Evolutionary conservation across 2,888 invertebrate genomes (phyloP).

Genomic region (Andrena dorsata): DNA sequence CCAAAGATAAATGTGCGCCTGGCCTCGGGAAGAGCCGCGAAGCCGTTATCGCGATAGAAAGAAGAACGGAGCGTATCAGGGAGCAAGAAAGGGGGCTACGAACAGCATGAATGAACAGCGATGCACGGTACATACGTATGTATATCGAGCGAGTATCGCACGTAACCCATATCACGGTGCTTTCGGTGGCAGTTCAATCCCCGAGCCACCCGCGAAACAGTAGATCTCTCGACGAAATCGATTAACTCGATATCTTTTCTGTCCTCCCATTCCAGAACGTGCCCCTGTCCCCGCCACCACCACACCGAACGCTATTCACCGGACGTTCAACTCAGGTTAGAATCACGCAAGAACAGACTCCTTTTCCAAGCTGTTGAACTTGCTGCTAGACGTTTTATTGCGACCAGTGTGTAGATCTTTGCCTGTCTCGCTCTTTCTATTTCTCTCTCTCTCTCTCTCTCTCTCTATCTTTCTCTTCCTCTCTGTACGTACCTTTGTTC

Average conservation of each 20-base stretch:
- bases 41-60: constrained; percentile 37
- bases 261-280: constrained; percentile 80
- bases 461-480: constrained; percentile 9
- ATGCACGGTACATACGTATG: constrained; percentile 16
- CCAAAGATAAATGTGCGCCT: constrained; percentile 18
- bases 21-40: constrained; percentile 15
- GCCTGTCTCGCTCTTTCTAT: constrained; percentile 33
- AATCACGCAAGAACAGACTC: constrained; percentile 78
- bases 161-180: constrained; percentile 43
- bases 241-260: constrained; percentile 81
- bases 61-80: constrained; percentile 3
- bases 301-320: constrained; percentile 81
- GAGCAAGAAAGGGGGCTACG: constrained; percentile 13
- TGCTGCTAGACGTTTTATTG: constrained; percentile 67
- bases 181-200: constrained; percentile 61
- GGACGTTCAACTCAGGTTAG: constrained; percentile 84
- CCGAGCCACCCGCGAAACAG: constrained; percentile 53
- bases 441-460: constrained; percentile 20
- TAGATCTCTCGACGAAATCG: constrained; percentile 72
- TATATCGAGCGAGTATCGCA: neutral
- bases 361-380: constrained; percentile 75
- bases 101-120: constrained; percentile 44
- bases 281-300: constrained; percentile 81
- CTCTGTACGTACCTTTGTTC: neutral
- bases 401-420: constrained; percentile 53